A percentile compares a stretch with the other conserved stretches of the same genome.
These are phyloP conservation scores for Deladenus siricidicola DNA, from an alignment of 2,888 invertebrate genomes.

Conservation along the genomic window DNA sequence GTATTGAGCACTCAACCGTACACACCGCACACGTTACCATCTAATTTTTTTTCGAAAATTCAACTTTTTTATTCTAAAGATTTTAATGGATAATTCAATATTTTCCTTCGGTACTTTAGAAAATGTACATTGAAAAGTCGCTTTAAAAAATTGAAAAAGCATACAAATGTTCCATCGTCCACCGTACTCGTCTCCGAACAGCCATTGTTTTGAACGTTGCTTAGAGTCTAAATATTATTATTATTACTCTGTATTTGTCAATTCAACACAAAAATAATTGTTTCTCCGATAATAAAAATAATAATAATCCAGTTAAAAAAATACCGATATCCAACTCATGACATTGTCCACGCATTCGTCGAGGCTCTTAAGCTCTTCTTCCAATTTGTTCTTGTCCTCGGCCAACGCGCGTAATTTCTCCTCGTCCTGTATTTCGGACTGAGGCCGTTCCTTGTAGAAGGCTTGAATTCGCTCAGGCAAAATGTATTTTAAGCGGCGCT, in stretches of 20 bases:
- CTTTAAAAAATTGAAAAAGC: too few species aligned
- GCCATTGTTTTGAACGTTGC: neutral
- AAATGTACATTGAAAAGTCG: too few species aligned
- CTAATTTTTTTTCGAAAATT: too few species aligned
- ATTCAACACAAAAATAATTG: too few species aligned
- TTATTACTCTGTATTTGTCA: too few species aligned
- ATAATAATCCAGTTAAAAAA: neutral
- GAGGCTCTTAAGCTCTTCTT: constrained; percentile 4
- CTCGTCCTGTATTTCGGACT: constrained; percentile 2
- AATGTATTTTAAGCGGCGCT: constrained; percentile 14
- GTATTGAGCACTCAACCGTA: constrained; percentile 10
- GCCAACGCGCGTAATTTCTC: neutral
- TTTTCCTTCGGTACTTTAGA: too few species aligned
- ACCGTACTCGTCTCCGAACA: neutral
- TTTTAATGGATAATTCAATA: too few species aligned
- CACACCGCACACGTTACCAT: constrained; percentile 16
- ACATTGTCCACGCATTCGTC: constrained; percentile 9
- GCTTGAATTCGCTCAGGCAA: constrained; percentile 22
- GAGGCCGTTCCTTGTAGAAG: constrained; percentile 16
- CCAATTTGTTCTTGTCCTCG: constrained; percentile 1
- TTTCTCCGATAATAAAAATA: neutral
- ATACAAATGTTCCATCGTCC: constrained; percentile 10
- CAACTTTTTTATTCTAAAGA: too few species aligned
- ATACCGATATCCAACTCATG: constrained; percentile 7
- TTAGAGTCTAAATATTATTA: constrained; percentile 8